Evolutionary conservation across 2,888 invertebrate species (phyloP).

Genomic region (Pristionchus japonicus): DNA sequence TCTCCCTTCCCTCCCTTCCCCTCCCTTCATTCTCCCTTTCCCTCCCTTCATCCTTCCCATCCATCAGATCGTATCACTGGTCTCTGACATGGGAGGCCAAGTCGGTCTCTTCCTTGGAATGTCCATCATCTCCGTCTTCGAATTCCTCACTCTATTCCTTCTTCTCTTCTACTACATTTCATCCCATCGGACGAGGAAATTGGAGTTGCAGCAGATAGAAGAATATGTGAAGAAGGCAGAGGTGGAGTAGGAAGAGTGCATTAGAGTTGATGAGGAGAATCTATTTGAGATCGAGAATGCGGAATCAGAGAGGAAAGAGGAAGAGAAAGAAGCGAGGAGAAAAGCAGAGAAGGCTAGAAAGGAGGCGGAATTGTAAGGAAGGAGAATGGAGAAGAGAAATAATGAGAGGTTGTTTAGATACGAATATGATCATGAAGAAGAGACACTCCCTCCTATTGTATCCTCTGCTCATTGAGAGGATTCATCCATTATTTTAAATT

Average conservation of each 20-base stretch:
- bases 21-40: too few relatives aligned
- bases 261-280: background rate
- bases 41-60: too few relatives aligned
- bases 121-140: slow-evolving; percentile 59
- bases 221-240: slow-evolving; percentile 46
- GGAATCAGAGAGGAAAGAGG: too few relatives aligned
- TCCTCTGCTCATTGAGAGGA: background rate
- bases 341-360: too few relatives aligned
- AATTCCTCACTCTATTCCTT: slow-evolving; percentile 57
- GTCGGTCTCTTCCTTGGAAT: slow-evolving; percentile 75
- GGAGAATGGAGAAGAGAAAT: too few relatives aligned
- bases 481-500: background rate
- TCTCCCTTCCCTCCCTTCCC: slow-evolving; percentile 24
- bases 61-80: slow-evolving; percentile 75
- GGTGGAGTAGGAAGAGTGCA: background rate
- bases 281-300: background rate
- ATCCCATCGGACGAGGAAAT: slow-evolving; percentile 55
- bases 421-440: background rate
- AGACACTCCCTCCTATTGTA: background rate
- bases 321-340: too few relatives aligned
- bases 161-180: slow-evolving; percentile 50
- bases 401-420: too few relatives aligned
- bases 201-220: slow-evolving; percentile 55
- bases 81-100: slow-evolving; percentile 76
- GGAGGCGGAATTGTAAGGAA: too few relatives aligned